Percentiles rank a stretch among this genome's conserved stretches.
Conservation (phyloP, 2,888 invertebrate species). For the Rhyacophila evoluta region DNA sequence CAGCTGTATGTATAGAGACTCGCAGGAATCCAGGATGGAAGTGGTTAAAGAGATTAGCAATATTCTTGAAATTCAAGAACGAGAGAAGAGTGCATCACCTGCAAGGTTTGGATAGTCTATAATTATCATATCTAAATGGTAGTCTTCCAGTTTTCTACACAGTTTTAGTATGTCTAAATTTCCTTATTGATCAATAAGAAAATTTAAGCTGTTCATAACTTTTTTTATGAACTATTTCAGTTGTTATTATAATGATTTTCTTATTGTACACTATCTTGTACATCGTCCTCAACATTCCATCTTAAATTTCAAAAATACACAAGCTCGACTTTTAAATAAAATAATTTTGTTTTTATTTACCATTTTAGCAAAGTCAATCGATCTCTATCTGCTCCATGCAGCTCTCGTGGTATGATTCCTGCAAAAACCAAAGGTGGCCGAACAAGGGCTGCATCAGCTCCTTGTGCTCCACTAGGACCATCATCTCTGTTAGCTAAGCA, state of each 20-base stretch:
- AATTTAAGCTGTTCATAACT: no score
- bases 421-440: constrained; percentile 12
- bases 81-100: constrained; percentile 29
- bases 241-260: no score
- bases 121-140: no score
- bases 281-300: no score
- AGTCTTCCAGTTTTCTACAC: no score
- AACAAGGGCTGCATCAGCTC: constrained; percentile 59
- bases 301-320: no score
- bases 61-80: constrained; percentile 3
- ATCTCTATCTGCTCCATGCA: constrained; percentile 51
- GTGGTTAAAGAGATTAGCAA: neutral
- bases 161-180: no score
- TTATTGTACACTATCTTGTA: no score
- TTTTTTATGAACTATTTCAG: no score
- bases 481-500: constrained; percentile 74
- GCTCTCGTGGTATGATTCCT: neutral
- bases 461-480: constrained; percentile 43
- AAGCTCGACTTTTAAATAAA: no score
- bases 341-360: no score
- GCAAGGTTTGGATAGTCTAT: neutral
- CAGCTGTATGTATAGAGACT: neutral
- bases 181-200: no score
- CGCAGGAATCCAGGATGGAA: neutral
- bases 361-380: constrained; percentile 50